Conservation (phyloP, 1,140 invertebrate species). For the Hycleus phaleratus region DNA sequence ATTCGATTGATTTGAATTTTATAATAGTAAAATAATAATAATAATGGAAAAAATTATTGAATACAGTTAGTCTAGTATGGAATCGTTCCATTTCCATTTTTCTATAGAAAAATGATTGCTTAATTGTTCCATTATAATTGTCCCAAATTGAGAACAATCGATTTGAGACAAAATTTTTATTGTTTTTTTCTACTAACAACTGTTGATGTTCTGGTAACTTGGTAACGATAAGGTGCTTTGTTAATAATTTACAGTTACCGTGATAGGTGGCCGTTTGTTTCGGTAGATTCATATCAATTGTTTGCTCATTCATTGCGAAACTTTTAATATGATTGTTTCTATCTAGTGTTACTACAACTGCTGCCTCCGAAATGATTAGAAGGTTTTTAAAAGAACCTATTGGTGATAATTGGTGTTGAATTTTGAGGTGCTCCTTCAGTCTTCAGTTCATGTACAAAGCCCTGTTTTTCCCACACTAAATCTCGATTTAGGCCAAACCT, state of each 20-base stretch:
- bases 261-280: slow-evolving; percentile 14
- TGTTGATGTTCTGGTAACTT: slow-evolving; percentile 17
- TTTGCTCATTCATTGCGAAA: slow-evolving; percentile 4
- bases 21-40: neutral
- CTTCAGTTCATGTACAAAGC: no score
- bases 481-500: no score
- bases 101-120: no score
- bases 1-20: neutral
- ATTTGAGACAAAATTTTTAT: slow-evolving; percentile 2
- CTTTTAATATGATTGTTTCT: neutral
- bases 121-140: no score
- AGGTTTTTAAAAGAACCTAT: no score
- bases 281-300: slow-evolving; percentile 12
- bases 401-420: neutral
- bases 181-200: neutral
- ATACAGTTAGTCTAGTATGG: no score
- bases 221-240: slow-evolving; percentile 14
- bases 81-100: no score
- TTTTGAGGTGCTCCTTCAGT: no score
- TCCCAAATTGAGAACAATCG: slow-evolving; percentile 8
- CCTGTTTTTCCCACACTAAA: no score
- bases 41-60: no score
- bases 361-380: no score
- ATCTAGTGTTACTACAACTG: no score
- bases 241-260: slow-evolving; percentile 19